These are phyloP conservation scores for Ara ararauna DNA, from an alignment of 2,797 vertebrate species.

Conservation along the genomic window DNA sequence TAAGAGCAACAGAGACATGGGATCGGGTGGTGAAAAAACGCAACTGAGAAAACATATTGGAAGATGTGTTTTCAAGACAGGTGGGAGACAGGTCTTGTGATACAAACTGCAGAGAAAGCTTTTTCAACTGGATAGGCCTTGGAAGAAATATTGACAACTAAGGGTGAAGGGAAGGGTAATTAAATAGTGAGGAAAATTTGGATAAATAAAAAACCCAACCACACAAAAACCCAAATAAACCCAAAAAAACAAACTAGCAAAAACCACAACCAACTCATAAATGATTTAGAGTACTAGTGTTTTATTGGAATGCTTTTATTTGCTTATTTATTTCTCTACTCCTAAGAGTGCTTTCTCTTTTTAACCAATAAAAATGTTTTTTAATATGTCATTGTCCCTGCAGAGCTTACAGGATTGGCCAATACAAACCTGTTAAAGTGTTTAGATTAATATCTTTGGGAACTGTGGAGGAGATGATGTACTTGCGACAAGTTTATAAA, in stretches of 20 bases:
- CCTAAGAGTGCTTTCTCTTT: neutral
- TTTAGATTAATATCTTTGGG: conserved; percentile 94
- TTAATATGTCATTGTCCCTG: conserved; percentile 1
- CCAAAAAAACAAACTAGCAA: neutral
- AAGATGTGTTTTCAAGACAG: neutral
- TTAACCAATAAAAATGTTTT: neutral
- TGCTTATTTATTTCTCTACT: neutral
- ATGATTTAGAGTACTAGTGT: neutral
- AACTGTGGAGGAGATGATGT: conserved; percentile 95
- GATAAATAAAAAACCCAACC: neutral
- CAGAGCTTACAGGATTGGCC: conserved; percentile 96
- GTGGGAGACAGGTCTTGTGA: neutral
- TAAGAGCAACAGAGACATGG: neutral
- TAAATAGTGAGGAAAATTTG: neutral
- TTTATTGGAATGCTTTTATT: neutral
- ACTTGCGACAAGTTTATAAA: conserved; percentile 95
- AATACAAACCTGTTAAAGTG: conserved; percentile 92
- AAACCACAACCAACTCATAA: neutral
- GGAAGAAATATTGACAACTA: neutral
- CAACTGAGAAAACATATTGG: neutral
- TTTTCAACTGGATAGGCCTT: neutral
- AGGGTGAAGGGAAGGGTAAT: neutral
- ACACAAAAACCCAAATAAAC: neutral
- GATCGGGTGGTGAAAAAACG: neutral
- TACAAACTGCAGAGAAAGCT: neutral